Base-by-base conservation (phyloP, 2,888 invertebrate species). In the Patella ulyssiponensis region DNA sequence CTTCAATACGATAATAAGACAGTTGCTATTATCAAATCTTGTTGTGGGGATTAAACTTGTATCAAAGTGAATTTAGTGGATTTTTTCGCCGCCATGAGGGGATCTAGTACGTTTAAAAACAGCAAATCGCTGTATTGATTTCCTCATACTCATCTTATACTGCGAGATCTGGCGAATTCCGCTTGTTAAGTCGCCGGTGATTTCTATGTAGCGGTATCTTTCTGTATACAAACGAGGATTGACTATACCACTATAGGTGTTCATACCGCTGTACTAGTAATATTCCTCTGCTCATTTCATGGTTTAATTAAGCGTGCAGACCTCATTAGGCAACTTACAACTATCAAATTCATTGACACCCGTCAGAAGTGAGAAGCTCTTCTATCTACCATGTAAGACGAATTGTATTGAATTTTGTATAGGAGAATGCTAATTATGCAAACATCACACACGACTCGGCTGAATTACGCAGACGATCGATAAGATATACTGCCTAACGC, bases 361-460 rank as follows among this genome's bases (percentile, higher is more conserved):
- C 44, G 44, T 44, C 44, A 44, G 44, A 44, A 44, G 44, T 44
- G 44, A 44, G 44, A 44, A 44, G 44, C 44, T 44, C 44, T 44
- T 44, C 44, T 44, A 44, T 44, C 44, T 44, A 44, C 44, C 44
- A 64, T 64, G 23, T 64, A 23, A 23, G 82, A 76, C 79, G 78
- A 58, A 74, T 58, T 52, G 76, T 82, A 81, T 81, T 84, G 83
- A 84, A 84, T 85, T 84, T 83, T 83, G 83, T 80, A 84, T 83
- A 83, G 84, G 85, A 81, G 77, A 82, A 78, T 81, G 76, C 83
- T 85, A 83, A 85, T 85, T 84, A 85, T 85, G 83, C 83, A 83
- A 84, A 81, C 76, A 81, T 79, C 79, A 27, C 75, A 73, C 78
- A 75, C 74, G 72, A 58, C 69, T 44, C n/a, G 53, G 72, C 58